Percentiles rank a stretch among this genome's conserved stretches.
Conservation (phyloP, 2,888 invertebrate species). For the Choreutis nemorana region DNA sequence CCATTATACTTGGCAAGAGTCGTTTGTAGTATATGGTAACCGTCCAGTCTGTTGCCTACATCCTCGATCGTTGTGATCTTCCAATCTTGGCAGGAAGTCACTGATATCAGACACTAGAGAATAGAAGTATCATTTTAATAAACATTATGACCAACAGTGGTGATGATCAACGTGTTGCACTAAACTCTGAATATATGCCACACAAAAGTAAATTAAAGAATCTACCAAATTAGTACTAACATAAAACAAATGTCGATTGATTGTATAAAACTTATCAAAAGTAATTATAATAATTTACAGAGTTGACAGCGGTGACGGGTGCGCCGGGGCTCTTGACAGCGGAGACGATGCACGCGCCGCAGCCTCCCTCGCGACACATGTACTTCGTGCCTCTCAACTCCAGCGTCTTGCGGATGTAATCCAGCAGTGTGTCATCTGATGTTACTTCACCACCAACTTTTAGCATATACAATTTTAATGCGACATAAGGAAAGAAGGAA, state of each 20-base stretch:
- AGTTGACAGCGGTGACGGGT: conserved; percentile 15
- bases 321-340: conserved; percentile 27
- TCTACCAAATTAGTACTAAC: neutral
- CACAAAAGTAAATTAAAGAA: no score
- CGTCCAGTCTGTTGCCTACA: conserved; percentile 67
- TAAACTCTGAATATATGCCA: no score
- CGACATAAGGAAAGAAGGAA: no score
- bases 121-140: neutral
- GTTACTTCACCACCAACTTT: conserved; percentile 68
- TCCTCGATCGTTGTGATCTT: conserved; percentile 76
- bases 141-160: no score
- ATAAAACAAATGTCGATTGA: neutral
- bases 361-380: conserved; percentile 75
- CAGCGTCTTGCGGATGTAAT: conserved; percentile 57
- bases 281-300: conserved; percentile 1
- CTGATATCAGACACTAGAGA: conserved; percentile 55
- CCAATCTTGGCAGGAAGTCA: conserved; percentile 67
- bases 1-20: conserved; percentile 68
- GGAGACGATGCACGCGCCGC: conserved; percentile 69
- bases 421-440: conserved; percentile 61
- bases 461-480: no score
- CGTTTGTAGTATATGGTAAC: conserved; percentile 71
- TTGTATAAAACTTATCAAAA: conserved; percentile 1
- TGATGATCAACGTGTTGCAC: neutral
- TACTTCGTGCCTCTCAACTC: conserved; percentile 70